A percentile compares a stretch with the other conserved stretches of the same genome.
phyloP scores from a whole-genome alignment of 2,888 invertebrate genomes.

The Hirtodrosophila histrioides region DNA sequence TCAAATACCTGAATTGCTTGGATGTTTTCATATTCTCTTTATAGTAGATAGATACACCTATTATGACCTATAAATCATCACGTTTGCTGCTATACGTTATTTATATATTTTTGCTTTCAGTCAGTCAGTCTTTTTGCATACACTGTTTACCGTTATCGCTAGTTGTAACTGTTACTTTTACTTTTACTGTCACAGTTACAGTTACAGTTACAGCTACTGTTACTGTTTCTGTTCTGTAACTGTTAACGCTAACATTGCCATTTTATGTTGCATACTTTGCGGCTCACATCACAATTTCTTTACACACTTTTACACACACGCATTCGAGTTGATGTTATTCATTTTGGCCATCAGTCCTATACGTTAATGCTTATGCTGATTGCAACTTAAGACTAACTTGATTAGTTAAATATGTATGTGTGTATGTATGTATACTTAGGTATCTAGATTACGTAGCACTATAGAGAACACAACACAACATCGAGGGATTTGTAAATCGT shows the following conservation, averaged over 20 bases:
- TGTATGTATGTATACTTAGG: slow-evolving; percentile 22
- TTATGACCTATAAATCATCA: slow-evolving; percentile 60
- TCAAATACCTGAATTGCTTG: slow-evolving; percentile 80
- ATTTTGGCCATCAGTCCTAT: slow-evolving; percentile 55
- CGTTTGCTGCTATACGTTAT: slow-evolving; percentile 42
- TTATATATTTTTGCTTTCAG: slow-evolving; percentile 50
- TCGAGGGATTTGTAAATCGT: slow-evolving; percentile 41
- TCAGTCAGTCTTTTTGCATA: slow-evolving; percentile 70
- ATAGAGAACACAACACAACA: slow-evolving; percentile 71
- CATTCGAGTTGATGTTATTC: slow-evolving; percentile 29
- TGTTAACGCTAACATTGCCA: slow-evolving; percentile 4
- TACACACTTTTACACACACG: slow-evolving; percentile 58
- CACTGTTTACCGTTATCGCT: slow-evolving; percentile 48
- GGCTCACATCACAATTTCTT: slow-evolving; percentile 68
- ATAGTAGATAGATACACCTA: slow-evolving; percentile 35
- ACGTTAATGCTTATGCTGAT: slow-evolving; percentile 35
- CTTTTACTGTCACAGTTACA: slow-evolving; percentile 11
- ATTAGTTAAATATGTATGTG: slow-evolving; percentile 23
- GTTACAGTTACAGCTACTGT: too few relatives aligned
- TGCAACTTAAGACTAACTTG: slow-evolving; percentile 56
- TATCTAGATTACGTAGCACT: too few relatives aligned
- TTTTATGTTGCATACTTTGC: slow-evolving; percentile 45
- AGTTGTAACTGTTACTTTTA: slow-evolving; percentile 19
- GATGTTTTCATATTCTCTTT: slow-evolving; percentile 61
- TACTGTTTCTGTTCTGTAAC: too few relatives aligned